These are phyloP conservation scores for Auanema sp. DNA, from an alignment of 2,888 invertebrate genomes.

Conservation along the genomic window DNA sequence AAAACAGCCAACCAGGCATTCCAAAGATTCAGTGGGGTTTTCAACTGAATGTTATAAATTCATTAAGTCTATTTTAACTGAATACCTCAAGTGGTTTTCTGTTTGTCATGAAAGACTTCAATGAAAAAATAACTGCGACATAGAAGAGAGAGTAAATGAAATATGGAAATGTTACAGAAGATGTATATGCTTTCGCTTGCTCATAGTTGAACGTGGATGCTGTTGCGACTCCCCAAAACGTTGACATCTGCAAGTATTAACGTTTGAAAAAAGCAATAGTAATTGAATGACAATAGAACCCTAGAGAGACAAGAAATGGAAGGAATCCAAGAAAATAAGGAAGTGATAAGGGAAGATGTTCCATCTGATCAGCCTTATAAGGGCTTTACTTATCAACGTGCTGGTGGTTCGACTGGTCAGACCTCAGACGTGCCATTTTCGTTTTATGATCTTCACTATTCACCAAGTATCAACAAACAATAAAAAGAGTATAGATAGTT, in stretches of 20 bases:
- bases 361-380: not conserved
- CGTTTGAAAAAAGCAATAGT: not conserved
- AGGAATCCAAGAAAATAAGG: not conserved
- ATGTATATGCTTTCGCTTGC: conserved; percentile 41
- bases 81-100: conserved; percentile 51
- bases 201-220: conserved; percentile 41
- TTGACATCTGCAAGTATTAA: conserved; percentile 7
- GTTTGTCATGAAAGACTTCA: conserved; percentile 55
- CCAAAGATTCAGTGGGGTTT: conserved; percentile 53
- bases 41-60: conserved; percentile 37
- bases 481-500: too few species aligned
- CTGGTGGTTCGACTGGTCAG: too few species aligned
- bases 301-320: too few species aligned
- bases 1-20: conserved; percentile 58
- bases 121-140: conserved; percentile 55
- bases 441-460: too few species aligned
- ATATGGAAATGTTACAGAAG: conserved; percentile 29
- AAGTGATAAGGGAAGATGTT: not conserved
- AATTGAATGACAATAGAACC: conserved; percentile 4
- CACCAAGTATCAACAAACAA: too few species aligned
- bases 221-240: conserved; percentile 39
- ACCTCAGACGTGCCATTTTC: too few species aligned
- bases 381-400: not conserved
- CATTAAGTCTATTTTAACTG: not conserved
- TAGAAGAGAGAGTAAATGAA: conserved; percentile 55